phyloP scores from a whole-genome alignment of 2,888 invertebrate species.

The Sarcophaga rosellei region DNA sequence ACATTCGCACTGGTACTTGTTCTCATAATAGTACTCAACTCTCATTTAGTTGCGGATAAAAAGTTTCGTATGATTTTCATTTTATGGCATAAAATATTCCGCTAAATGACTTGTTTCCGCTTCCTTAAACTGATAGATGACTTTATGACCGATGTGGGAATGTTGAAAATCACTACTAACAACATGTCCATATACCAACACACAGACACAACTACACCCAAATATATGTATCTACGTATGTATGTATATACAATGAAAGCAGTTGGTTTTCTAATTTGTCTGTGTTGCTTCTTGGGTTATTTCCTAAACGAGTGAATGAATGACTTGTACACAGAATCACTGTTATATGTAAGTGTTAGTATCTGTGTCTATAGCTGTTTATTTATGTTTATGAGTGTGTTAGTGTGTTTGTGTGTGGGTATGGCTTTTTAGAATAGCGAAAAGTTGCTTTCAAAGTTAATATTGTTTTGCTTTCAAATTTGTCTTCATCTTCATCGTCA shows the following conservation, averaged over 20 bases:
- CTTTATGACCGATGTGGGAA: conserved; percentile 75
- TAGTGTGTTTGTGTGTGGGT: conserved; percentile 38
- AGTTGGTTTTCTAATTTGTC: conserved; percentile 53
- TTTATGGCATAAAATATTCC: conserved; percentile 73
- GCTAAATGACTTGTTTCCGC: conserved; percentile 80
- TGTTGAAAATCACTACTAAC: conserved; percentile 35
- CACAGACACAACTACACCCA: neutral
- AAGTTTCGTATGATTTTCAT: conserved; percentile 38
- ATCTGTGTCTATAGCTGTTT: neutral
- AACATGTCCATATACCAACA: conserved; percentile 21
- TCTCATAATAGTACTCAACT: neutral
- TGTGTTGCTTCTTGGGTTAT: conserved; percentile 15
- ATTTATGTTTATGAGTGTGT: conserved; percentile 24
- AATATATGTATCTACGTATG: neutral
- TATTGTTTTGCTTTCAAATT: conserved; percentile 57
- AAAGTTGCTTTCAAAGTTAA: conserved; percentile 31
- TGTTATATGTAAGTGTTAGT: conserved; percentile 52
- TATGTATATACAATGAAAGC: conserved; percentile 3
- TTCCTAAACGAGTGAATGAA: neutral
- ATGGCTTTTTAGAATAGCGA: neutral
- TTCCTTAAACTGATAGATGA: conserved; percentile 78
- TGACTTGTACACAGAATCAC: conserved; percentile 28
- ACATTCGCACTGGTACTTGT: neutral
- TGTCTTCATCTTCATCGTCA: conserved; percentile 44
- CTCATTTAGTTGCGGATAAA: conserved; percentile 41